Conservation (phyloP, 2,888 invertebrate genomes). For the Heliconius cydno region DNA sequence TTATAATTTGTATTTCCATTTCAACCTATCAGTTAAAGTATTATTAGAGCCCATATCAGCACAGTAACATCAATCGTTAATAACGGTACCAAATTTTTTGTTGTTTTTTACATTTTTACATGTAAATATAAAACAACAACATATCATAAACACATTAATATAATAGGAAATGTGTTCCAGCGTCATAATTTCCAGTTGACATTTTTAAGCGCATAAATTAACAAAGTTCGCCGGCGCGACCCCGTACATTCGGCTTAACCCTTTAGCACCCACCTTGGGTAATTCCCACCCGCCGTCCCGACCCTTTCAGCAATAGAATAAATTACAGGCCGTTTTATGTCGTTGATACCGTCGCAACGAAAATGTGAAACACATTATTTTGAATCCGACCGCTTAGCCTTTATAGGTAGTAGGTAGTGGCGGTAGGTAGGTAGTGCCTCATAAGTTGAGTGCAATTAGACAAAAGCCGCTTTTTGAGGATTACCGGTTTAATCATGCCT, state of each 20-base stretch:
- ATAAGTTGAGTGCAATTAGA: constrained; percentile 79
- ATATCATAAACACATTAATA: constrained; percentile 64
- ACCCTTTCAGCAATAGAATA: constrained; percentile 84
- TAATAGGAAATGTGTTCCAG: constrained; percentile 82
- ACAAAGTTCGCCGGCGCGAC: constrained; percentile 80
- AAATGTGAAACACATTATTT: constrained; percentile 83
- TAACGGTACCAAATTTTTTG: not conserved
- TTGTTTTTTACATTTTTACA: not conserved
- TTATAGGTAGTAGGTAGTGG: constrained; percentile 64
- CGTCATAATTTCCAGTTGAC: constrained; percentile 83
- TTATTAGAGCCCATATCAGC: not conserved
- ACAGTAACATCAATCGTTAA: not conserved
- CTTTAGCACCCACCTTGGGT: constrained; percentile 84
- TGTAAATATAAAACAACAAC: constrained; percentile 44
- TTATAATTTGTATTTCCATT: not conserved
- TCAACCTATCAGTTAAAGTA: too few relatives aligned
- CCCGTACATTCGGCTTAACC: constrained; percentile 83
- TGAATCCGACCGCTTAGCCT: constrained; percentile 81
- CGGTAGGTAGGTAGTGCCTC: constrained; percentile 65
- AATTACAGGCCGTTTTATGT: constrained; percentile 83
- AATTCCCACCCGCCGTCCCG: constrained; percentile 81
- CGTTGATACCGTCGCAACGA: constrained; percentile 80
- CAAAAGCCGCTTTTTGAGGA: constrained; percentile 76
- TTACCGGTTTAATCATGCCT: constrained; percentile 62
- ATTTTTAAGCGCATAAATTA: constrained; percentile 84